Base-by-base conservation (phyloP, 1,140 invertebrate species). In the Aphis gossypii region DNA sequence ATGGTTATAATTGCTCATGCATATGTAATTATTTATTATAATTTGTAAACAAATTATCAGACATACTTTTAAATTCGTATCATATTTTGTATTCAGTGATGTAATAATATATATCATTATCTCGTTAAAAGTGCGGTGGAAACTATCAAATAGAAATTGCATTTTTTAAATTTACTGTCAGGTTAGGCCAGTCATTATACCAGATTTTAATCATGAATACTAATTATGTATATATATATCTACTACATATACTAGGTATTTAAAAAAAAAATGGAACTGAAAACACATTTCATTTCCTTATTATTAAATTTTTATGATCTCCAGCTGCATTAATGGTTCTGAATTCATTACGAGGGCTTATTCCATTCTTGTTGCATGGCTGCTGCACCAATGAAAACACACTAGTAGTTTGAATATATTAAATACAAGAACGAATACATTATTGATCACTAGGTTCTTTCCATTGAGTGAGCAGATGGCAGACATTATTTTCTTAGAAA, bases 361-460 rank as follows among this genome's bases (percentile, higher is more conserved):
- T 86, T 86, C 41, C 83, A 30, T 86, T 30, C 41, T 41, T 86
- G 38, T 86, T 44, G 23, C 83, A 86, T 86, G 83, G 38, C 83
- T 83, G 82, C 82, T 41, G 82, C 35, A 83, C 82, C 82, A 83
- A 83, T 83, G 8, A 21, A 83, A 83, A 41, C 82, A 83, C 82
- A 38, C 82, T 0, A 38, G 82, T 83, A 41, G 38, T 83, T n/a
- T 76, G 60, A 76, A 76, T 76, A 76, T 76, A 76, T 76, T 76
- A 76, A 76, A 76, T 76, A 76, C 30, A 76, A 76, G n/a, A 76
- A 76, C n/a, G 60, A 76, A 76, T 76, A 76, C n/a, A 76, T 76
- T 76, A 76, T 76, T 76, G 60, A 76, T n/a, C 60, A 18, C 60
- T 76, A 76, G 60, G 60, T 76, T 76, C 5, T 76, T 76, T 76